phyloP scores from a whole-genome alignment of 2,797 vertebrate species.

The Mus minutoides region DNA sequence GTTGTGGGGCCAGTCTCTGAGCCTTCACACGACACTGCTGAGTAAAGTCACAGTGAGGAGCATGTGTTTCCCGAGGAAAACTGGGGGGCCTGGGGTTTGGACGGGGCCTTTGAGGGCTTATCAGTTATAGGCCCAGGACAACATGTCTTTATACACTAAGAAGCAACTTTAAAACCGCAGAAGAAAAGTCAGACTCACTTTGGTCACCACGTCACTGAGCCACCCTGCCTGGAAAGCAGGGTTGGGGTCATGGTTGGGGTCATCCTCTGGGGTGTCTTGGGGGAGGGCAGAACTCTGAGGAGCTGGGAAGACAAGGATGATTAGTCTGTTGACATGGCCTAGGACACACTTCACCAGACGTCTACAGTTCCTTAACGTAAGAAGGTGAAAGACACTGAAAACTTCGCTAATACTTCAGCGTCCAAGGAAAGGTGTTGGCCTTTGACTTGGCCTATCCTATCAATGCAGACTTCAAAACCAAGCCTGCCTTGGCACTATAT shows the following conservation, averaged over 20 bases:
- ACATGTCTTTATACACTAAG: not conserved
- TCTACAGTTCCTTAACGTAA: not conserved
- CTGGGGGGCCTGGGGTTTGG: not conserved
- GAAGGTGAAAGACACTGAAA: not conserved
- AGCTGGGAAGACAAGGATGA: conserved; percentile 65
- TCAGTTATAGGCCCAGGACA: not conserved
- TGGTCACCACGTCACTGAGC: conserved; percentile 75
- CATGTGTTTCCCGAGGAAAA: not conserved
- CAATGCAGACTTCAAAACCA: not conserved
- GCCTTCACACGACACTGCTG: not conserved
- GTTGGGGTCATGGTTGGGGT: conserved; percentile 66
- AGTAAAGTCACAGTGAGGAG: not conserved
- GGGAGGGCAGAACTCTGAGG: conserved; percentile 64
- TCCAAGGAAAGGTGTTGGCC: not conserved
- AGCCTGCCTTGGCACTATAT: not conserved
- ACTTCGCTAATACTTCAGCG: not conserved
- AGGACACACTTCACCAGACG: conserved; percentile 32
- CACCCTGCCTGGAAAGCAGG: conserved; percentile 66
- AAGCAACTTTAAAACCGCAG: conserved; percentile 59
- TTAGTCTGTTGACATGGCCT: conserved; percentile 30
- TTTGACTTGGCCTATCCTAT: not conserved
- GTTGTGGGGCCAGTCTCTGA: not conserved
- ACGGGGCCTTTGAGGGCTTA: not conserved
- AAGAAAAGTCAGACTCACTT: conserved; percentile 75
- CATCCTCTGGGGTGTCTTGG: conserved; percentile 70